Conservation (phyloP, 2,113 vertebrate genomes). For the Phocoena phocoena region DNA sequence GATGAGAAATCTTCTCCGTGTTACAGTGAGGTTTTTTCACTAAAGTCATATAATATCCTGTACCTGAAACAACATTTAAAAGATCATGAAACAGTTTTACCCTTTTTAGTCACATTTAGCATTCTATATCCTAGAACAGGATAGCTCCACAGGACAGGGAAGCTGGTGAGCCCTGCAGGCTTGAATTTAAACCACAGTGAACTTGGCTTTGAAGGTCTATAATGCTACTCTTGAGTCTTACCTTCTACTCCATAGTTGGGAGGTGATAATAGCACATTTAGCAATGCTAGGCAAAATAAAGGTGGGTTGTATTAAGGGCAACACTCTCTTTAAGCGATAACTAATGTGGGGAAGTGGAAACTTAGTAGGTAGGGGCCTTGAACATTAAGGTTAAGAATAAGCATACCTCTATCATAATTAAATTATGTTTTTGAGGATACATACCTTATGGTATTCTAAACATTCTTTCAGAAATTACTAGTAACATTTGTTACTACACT, state of each 20-base stretch:
- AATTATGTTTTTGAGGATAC: neutral
- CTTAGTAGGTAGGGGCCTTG: neutral
- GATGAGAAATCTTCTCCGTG: conserved; percentile 89
- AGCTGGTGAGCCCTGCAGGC: neutral
- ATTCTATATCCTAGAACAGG: neutral
- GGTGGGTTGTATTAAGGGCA: neutral
- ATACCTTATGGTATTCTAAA: neutral
- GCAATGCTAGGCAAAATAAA: neutral
- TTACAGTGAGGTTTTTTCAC: conserved; percentile 92
- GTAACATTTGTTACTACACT: neutral
- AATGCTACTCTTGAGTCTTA: neutral
- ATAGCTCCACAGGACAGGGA: neutral
- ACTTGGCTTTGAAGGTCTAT: neutral
- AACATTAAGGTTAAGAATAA: neutral
- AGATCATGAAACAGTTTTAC: neutral
- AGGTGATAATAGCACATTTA: neutral
- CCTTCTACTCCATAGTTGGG: neutral
- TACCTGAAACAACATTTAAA: conserved; percentile 83
- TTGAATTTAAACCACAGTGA: neutral
- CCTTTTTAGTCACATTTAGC: neutral
- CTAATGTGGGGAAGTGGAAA: neutral
- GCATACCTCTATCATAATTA: neutral
- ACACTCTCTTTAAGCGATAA: neutral
- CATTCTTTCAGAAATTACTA: neutral
- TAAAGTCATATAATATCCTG: conserved; percentile 98